Evolutionary conservation across 2,113 vertebrate species (phyloP).

Genomic region (Anthoscopus minutus): DNA sequence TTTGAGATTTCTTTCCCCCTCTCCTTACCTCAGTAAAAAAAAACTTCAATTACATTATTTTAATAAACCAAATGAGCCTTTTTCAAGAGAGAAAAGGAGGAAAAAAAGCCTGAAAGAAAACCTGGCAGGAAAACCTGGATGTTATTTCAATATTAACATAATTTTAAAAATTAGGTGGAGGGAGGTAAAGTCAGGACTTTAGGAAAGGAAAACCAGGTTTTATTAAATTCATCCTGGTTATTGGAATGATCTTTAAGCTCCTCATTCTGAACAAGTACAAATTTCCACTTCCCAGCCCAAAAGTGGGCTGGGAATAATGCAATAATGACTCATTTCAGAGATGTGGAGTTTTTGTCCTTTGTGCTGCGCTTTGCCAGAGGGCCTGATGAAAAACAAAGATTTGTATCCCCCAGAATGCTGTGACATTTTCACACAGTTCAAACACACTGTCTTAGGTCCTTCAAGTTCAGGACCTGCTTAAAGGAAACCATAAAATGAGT

Average conservation of each 20-base stretch:
- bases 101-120: background rate
- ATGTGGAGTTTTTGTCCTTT: background rate
- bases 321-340: background rate
- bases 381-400: background rate
- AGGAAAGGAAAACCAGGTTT: background rate
- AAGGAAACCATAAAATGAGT: background rate
- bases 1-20: background rate
- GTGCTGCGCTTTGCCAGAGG: background rate
- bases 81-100: background rate
- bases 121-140: background rate
- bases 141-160: background rate
- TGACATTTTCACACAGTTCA: background rate
- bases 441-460: background rate
- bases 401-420: background rate
- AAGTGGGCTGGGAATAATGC: background rate
- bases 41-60: background rate
- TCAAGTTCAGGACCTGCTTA: background rate
- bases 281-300: background rate
- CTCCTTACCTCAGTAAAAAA: background rate
- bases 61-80: background rate
- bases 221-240: background rate
- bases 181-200: background rate
- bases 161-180: rapidly evolving
- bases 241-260: background rate
- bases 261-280: background rate